These are phyloP conservation scores for Lynx canadensis DNA, from an alignment of 2,113 vertebrate genomes.

Conservation along the genomic window DNA sequence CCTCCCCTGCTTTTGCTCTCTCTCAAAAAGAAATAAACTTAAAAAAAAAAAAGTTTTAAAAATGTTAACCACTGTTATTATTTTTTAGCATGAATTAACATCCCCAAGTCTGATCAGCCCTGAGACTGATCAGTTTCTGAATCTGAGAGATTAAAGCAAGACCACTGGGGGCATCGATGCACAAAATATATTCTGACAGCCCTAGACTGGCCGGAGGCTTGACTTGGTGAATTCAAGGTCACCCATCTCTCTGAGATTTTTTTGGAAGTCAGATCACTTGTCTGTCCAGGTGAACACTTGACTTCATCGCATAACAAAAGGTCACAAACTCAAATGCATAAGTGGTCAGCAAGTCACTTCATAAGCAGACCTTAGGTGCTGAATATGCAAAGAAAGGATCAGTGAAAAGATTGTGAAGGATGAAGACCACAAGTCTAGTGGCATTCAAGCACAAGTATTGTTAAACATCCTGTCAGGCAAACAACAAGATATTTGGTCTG, in stretches of 20 bases:
- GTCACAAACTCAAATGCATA: not conserved
- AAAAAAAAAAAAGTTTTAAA: not conserved
- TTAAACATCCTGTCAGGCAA: not conserved
- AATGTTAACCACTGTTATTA: not conserved
- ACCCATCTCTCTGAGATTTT: not conserved
- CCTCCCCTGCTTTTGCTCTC: too few species aligned
- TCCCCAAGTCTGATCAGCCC: not conserved
- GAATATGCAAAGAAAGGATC: not conserved
- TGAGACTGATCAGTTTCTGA: conserved; percentile 6
- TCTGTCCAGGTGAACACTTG: not conserved
- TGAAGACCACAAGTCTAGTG: not conserved
- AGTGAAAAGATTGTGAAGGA: not conserved
- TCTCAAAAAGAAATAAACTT: too few species aligned
- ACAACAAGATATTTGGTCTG: not conserved
- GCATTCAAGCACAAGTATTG: conserved; percentile 34
- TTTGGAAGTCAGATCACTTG: not conserved
- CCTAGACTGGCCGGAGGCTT: not conserved
- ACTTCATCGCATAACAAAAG: not conserved
- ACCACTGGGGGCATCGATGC: not conserved
- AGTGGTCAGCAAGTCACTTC: not conserved
- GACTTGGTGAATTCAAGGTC: not conserved
- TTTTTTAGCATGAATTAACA: conserved; percentile 25
- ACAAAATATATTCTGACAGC: not conserved
- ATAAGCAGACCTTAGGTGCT: not conserved
- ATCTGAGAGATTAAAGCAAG: conserved; percentile 7